A percentile compares a stretch with the other conserved stretches of the same genome.
Conservation (phyloP, 2,888 invertebrate genomes). For the Drosophila fulvimacula region DNA sequence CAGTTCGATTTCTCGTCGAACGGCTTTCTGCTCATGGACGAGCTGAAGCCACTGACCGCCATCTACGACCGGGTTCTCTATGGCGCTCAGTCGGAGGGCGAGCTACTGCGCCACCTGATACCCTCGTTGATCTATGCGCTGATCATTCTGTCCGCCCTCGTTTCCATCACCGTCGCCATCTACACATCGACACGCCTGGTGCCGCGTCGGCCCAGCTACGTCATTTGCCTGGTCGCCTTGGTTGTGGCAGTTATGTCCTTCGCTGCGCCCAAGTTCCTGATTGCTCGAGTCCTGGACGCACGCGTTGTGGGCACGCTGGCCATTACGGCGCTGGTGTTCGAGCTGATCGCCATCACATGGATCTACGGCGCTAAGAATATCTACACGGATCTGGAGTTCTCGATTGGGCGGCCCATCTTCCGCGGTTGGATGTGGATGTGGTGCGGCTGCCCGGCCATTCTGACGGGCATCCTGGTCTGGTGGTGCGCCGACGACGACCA, state of each 20-base stretch:
- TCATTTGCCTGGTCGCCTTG: conserved; percentile 83
- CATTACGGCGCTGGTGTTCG: conserved; percentile 83
- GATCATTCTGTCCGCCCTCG: conserved; percentile 82
- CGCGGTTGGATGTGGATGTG: conserved; percentile 84
- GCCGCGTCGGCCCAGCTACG: conserved; percentile 84
- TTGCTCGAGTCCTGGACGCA: conserved; percentile 82
- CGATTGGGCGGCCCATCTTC: conserved; percentile 84
- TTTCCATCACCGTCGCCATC: conserved; percentile 82
- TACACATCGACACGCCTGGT: conserved; percentile 84
- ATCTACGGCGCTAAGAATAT: conserved; percentile 85
- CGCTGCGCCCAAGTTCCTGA: conserved; percentile 82
- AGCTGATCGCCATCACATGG: conserved; percentile 84
- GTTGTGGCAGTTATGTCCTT: conserved; percentile 82
- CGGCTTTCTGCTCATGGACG: conserved; percentile 73
- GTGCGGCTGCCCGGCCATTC: conserved; percentile 83
- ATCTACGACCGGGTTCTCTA: conserved; percentile 83
- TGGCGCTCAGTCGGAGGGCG: conserved; percentile 61
- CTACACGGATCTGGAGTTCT: conserved; percentile 85
- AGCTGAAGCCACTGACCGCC: conserved; percentile 83
- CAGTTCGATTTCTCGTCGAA: conserved; percentile 82
- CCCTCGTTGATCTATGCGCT: conserved; percentile 81
- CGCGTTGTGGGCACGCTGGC: conserved; percentile 83
- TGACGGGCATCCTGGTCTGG: conserved; percentile 84
- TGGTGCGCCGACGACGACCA: conserved; percentile 84
- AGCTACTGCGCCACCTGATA: conserved; percentile 75